Percentiles rank a stretch among this genome's conserved stretches.
These are phyloP conservation scores for Drosophila merina DNA, from an alignment of 2,888 invertebrate species.

Conservation along the genomic window DNA sequence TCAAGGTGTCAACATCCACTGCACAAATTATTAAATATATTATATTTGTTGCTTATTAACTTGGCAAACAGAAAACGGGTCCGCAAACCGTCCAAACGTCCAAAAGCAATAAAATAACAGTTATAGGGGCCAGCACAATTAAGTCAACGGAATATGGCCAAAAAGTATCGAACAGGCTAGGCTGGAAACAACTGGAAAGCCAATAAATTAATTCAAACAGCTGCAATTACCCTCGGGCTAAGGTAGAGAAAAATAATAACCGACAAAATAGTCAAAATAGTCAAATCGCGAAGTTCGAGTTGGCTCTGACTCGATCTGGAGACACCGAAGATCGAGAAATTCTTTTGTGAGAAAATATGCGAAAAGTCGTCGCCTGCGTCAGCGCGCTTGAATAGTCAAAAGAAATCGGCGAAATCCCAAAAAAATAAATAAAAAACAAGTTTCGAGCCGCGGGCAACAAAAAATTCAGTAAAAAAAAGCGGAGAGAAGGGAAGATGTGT, in stretches of 20 bases:
- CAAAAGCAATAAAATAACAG: constrained; percentile 48
- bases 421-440: constrained; percentile 48
- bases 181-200: constrained; percentile 43
- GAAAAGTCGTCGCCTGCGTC: constrained; percentile 51
- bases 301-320: constrained; percentile 23
- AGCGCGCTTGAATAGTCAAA: constrained; percentile 58
- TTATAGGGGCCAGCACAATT: constrained; percentile 65
- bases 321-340: constrained; percentile 52
- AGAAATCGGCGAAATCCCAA: constrained; percentile 56
- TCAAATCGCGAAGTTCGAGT: constrained; percentile 31
- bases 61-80: constrained; percentile 53
- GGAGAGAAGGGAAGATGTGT: constrained; percentile 34
- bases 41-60: constrained; percentile 58
- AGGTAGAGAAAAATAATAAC: constrained; percentile 28
- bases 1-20: constrained; percentile 66
- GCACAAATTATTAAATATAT: constrained; percentile 54
- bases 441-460: constrained; percentile 27
- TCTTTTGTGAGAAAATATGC: constrained; percentile 78
- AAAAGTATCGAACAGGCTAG: constrained; percentile 31
- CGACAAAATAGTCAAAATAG: constrained; percentile 39
- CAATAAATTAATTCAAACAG: constrained; percentile 74
- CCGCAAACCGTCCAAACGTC: constrained; percentile 29
- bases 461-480: neutral
- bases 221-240: constrained; percentile 67
- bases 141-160: constrained; percentile 62